Evolutionary conservation across 2,888 invertebrate species (phyloP).

Genomic region (Troglohyphantes excavatus): DNA sequence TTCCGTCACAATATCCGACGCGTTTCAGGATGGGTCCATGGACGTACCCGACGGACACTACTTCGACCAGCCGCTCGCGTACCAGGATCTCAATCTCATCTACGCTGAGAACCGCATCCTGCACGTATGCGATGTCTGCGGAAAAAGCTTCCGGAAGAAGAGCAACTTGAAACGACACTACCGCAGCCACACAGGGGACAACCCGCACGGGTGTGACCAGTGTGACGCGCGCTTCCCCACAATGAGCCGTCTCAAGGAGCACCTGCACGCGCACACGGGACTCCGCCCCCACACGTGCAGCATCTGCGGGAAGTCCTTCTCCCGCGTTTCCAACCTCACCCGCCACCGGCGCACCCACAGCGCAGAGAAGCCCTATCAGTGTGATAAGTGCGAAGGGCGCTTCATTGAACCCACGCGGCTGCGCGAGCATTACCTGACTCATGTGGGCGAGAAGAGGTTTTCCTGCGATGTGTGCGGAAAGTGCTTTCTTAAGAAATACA

Average conservation of each 20-base stretch:
- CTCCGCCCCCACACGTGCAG: neutral
- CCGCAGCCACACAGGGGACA: slow-evolving; percentile 17
- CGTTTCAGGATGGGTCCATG: neutral
- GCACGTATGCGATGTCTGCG: slow-evolving; percentile 16
- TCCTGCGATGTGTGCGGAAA: slow-evolving; percentile 14
- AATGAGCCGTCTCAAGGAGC: neutral
- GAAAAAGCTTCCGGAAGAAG: neutral
- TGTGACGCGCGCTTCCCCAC: neutral
- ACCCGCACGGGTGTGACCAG: neutral
- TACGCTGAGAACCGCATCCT: neutral
- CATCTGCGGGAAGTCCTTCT: neutral
- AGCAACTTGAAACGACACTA: slow-evolving; percentile 5
- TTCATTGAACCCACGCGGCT: neutral
- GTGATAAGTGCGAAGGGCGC: neutral
- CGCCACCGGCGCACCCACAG: neutral
- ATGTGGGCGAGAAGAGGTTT: slow-evolving; percentile 9
- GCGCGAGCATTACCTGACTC: neutral
- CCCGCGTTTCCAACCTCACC: neutral
- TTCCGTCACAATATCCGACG: neutral
- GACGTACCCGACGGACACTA: neutral
- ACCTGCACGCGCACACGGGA: neutral
- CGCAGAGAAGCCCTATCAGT: neutral
- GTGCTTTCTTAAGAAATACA: neutral
- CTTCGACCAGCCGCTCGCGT: too few species aligned
- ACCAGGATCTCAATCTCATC: neutral